These are phyloP conservation scores for Antheraea mylitta DNA, from an alignment of 1,140 invertebrate genomes.

Conservation along the genomic window DNA sequence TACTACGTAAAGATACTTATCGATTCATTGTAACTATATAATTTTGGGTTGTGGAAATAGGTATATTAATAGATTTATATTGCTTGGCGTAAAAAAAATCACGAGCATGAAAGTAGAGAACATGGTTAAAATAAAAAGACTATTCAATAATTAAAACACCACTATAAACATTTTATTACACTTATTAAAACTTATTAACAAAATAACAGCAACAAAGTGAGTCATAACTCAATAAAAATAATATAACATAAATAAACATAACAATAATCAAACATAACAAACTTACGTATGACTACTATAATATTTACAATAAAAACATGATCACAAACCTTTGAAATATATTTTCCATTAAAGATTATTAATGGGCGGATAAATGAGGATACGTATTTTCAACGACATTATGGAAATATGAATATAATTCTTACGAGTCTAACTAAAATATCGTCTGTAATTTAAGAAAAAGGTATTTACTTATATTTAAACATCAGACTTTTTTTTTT, in stretches of 20 bases:
- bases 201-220: neutral
- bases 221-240: slow-evolving; percentile 1
- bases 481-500: neutral
- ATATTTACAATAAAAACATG: slow-evolving; percentile 10
- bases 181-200: neutral
- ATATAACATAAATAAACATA: slow-evolving; percentile 7
- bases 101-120: neutral
- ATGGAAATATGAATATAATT: neutral
- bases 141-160: neutral
- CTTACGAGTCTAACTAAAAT: neutral
- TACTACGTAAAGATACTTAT: too few species aligned
- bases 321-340: neutral
- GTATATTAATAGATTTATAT: too few species aligned
- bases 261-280: slow-evolving; percentile 7
- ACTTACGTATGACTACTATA: neutral
- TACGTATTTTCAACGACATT: neutral
- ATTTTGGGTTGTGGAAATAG: too few species aligned
- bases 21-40: too few species aligned
- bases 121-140: slow-evolving; percentile 12
- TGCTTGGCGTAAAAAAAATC: too few species aligned
- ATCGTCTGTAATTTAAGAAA: neutral
- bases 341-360: neutral
- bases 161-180: neutral
- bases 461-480: neutral
- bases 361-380: slow-evolving; percentile 11